Evolutionary conservation across 2,113 vertebrate species (phyloP), one percentile per base, ranked within the genome.

Genomic region (Neotoma lepida): DNA sequence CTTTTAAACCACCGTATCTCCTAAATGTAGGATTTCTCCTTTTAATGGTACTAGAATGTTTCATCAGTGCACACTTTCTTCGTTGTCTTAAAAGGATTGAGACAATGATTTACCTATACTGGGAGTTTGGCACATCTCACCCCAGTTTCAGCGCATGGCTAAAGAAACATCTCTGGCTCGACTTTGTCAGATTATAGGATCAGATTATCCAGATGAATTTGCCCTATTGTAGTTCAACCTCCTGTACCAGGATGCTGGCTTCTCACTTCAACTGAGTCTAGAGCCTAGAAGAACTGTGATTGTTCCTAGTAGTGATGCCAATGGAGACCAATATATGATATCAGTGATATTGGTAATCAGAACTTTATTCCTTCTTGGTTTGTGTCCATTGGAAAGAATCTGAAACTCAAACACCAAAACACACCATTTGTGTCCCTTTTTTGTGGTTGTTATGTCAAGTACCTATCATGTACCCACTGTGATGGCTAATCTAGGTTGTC

Each of bases 361-460:
- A 76, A 76, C 12, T 80, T 92, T 87, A 74, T 77, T 93, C 13
- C 14, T 22, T n/a, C 20, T 85, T 85, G 39, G 9, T 44, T 86
- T 12, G 15, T 82, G 78, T n/a, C 6, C 26, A n/a, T 56, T 91
- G 61, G 41, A 70, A 93, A 89, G 49, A 85, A 92, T 90, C 26
- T 92, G 22, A 77, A n/a, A 26, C 44, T 94, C 56, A 92, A 90
- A 88, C 46, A 95, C 12, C 77, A 88, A 78, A 4, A 8, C 18
- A 87, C 30, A 73, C 28, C 71, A 24, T 41, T 71, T 39, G 17
- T 61, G 22, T 20, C 58, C 33, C 17, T 17, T 91, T 63, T 63
- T 90, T 61, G 18, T 39, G 20, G 33, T 74, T 91, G 74, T 81
- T 86, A 10, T 87, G 70, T 39, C 66, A 49, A 63, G 51, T 89